Conservation (phyloP, 2,888 invertebrate species). For the Erebia epiphron region DNA sequence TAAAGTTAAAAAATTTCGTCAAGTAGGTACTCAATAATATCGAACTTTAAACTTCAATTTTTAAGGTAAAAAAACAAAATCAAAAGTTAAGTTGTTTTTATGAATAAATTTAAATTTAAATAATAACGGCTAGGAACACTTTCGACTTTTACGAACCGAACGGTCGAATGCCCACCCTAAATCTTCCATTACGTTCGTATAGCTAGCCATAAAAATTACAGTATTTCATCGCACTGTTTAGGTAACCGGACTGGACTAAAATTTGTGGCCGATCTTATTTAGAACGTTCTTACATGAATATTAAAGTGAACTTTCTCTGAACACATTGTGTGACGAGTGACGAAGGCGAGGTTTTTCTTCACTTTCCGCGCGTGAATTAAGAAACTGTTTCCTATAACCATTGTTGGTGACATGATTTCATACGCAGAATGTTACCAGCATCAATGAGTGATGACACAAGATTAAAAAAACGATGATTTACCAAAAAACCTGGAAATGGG, state of each 20-base stretch:
- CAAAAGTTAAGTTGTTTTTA: background rate
- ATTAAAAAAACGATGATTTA: slow-evolving; percentile 24
- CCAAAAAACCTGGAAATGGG: slow-evolving; percentile 33
- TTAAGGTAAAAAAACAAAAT: background rate
- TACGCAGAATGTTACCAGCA: slow-evolving; percentile 22
- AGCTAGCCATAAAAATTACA: slow-evolving; percentile 9
- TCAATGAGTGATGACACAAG: slow-evolving; percentile 15
- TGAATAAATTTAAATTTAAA: background rate
- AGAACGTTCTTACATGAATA: slow-evolving; percentile 42
- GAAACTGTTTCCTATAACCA: slow-evolving; percentile 47
- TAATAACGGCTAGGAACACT: slow-evolving; percentile 7
- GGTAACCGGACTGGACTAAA: slow-evolving; percentile 23
- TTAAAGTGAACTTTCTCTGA: slow-evolving; percentile 56
- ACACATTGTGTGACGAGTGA: slow-evolving; percentile 43
- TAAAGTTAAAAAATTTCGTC: no score
- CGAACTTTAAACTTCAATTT: no score
- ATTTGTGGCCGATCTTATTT: slow-evolving; percentile 30
- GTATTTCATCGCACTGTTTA: slow-evolving; percentile 20
- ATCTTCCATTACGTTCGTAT: slow-evolving; percentile 11
- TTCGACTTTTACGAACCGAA: background rate
- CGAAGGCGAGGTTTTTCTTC: slow-evolving; percentile 47
- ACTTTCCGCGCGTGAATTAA: slow-evolving; percentile 46
- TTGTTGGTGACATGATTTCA: slow-evolving; percentile 41
- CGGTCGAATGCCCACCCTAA: slow-evolving; percentile 7
- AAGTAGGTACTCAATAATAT: no score